These are phyloP conservation scores for Asobara japonica DNA, from an alignment of 1,140 invertebrate species.

Conservation along the genomic window DNA sequence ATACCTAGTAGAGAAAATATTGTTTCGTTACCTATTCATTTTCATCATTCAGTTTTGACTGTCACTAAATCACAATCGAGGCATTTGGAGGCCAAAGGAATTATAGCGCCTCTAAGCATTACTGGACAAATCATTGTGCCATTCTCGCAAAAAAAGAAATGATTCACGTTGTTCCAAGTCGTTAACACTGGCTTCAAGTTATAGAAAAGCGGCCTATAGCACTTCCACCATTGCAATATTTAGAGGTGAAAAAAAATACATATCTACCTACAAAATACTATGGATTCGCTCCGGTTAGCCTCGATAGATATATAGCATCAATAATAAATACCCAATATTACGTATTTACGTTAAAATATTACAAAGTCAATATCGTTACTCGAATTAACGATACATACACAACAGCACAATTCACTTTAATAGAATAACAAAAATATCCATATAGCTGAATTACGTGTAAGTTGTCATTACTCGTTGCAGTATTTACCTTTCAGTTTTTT, in stretches of 20 bases:
- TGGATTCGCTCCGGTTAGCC: neutral
- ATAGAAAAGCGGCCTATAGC: no score
- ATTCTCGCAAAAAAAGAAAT: no score
- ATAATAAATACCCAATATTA: constrained; percentile 1
- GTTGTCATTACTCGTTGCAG: constrained; percentile 48
- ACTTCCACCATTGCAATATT: no score
- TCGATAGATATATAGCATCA: neutral
- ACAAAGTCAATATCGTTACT: neutral
- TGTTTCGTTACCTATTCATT: neutral
- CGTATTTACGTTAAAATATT: neutral
- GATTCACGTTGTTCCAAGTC: no score
- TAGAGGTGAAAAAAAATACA: no score
- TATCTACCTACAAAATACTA: neutral
- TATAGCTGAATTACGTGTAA: constrained; percentile 46
- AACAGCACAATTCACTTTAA: constrained; percentile 47
- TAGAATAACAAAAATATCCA: constrained; percentile 43
- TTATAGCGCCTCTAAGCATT: no score
- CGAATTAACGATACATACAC: neutral
- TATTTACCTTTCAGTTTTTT: constrained; percentile 77
- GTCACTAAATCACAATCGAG: no score
- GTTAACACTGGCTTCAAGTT: no score
- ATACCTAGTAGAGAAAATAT: constrained; percentile 40
- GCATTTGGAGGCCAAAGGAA: no score
- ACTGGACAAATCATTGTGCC: no score
- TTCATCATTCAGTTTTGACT: neutral